phyloP scores from a whole-genome alignment of 2,888 invertebrate species.

The Anthophora plumipes region DNA sequence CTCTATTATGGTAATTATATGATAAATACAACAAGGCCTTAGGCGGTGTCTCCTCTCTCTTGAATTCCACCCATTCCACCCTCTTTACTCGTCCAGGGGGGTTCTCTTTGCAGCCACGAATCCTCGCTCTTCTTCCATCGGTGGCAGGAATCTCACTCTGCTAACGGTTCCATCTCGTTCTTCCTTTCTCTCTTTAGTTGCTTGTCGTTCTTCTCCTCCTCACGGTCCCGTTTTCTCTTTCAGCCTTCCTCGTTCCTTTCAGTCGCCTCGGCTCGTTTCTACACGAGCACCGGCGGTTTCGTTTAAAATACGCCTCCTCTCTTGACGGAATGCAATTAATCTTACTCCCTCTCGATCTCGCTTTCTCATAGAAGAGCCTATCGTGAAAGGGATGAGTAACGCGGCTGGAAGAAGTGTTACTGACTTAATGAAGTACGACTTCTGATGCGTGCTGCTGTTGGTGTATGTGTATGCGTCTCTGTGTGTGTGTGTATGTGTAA shows the following conservation, averaged over 20 bases:
- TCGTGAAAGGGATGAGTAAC: slow-evolving; percentile 70
- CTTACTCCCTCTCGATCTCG: slow-evolving; percentile 79
- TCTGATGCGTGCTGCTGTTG: slow-evolving; percentile 80
- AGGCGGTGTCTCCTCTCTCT: slow-evolving; percentile 78
- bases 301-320: slow-evolving; percentile 81
- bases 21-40: slow-evolving; percentile 84
- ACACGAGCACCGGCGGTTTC: slow-evolving; percentile 76
- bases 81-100: slow-evolving; percentile 11
- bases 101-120: slow-evolving; percentile 70
- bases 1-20: slow-evolving; percentile 85
- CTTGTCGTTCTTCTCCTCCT: slow-evolving; percentile 61
- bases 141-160: slow-evolving; percentile 79
- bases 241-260: slow-evolving; percentile 50
- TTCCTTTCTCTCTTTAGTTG: slow-evolving; percentile 45
- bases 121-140: slow-evolving; percentile 77
- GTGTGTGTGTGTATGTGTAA: not conserved
- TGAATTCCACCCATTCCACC: slow-evolving; percentile 19
- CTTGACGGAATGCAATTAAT: slow-evolving; percentile 83
- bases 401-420: slow-evolving; percentile 81
- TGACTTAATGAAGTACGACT: slow-evolving; percentile 84
- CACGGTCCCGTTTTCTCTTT: not conserved
- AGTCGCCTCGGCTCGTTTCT: slow-evolving; percentile 64
- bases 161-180: slow-evolving; percentile 63
- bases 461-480: slow-evolving; percentile 36
- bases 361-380: slow-evolving; percentile 55